Percentiles rank a stretch among this genome's conserved stretches.
Evolutionary conservation across 1,140 invertebrate genomes (phyloP).

Genomic region (Drosophila paulistorum): DNA sequence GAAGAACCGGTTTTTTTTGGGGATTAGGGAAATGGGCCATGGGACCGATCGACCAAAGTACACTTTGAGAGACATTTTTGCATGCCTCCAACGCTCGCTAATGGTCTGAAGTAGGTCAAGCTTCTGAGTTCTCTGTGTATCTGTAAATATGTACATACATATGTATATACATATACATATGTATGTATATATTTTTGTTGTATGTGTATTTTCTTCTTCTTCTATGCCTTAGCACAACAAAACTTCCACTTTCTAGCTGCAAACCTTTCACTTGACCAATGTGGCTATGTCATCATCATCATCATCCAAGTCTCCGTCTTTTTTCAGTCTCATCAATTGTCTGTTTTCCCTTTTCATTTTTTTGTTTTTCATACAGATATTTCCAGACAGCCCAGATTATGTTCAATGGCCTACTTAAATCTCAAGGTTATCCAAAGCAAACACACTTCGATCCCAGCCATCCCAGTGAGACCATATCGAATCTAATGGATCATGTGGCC

Average conservation of each 20-base stretch:
- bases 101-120: slow-evolving; percentile 58
- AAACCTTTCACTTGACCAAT: slow-evolving; percentile 68
- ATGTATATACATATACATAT: background rate
- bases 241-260: slow-evolving; percentile 74
- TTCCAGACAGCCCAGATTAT: slow-evolving; percentile 88
- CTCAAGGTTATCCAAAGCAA: slow-evolving; percentile 89
- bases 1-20: slow-evolving; percentile 27
- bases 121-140: slow-evolving; percentile 27
- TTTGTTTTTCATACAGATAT: slow-evolving; percentile 85
- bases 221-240: slow-evolving; percentile 35
- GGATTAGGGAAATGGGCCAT: background rate
- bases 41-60: background rate
- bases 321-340: slow-evolving; percentile 44
- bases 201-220: slow-evolving; percentile 24
- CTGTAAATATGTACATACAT: background rate
- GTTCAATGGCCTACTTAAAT: slow-evolving; percentile 89
- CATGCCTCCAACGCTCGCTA: slow-evolving; percentile 33
- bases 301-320: background rate
- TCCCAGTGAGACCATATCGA: slow-evolving; percentile 87
- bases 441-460: slow-evolving; percentile 88
- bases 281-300: slow-evolving; percentile 57
- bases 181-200: background rate
- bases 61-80: slow-evolving; percentile 44
- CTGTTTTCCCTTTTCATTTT: slow-evolving; percentile 30
- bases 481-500: slow-evolving; percentile 87